Conservation (phyloP, 2,888 invertebrate genomes). For the Disparrhopalites patrizii region DNA sequence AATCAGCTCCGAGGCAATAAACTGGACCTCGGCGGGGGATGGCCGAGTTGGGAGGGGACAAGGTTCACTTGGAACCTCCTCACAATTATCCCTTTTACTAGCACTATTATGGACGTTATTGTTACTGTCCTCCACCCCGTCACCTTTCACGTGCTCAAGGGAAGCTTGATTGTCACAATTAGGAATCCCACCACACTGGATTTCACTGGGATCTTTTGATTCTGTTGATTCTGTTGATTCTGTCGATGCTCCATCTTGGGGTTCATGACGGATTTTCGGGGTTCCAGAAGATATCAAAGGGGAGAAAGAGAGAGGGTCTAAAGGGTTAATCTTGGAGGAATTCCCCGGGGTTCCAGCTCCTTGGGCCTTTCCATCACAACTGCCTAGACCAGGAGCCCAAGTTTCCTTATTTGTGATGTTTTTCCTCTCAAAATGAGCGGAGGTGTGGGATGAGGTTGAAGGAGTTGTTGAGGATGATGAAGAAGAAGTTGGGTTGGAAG, state of each 20-base stretch:
- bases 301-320: background rate
- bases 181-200: no score
- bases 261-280: background rate
- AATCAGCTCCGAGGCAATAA: background rate
- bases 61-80: background rate
- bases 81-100: no score
- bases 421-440: background rate
- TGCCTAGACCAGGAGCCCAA: background rate
- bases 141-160: no score
- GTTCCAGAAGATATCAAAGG: background rate
- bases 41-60: background rate
- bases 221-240: background rate
- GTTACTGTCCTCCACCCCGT: no score
- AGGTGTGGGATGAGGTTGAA: background rate
- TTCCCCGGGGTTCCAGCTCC: slow-evolving; percentile 5
- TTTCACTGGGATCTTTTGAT: no score
- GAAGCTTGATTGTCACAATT: no score
- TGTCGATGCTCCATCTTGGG: slow-evolving; percentile 4
- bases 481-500: background rate
- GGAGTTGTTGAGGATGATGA: background rate
- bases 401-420: background rate
- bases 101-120: no score
- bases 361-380: slow-evolving; percentile 1
- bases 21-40: no score
- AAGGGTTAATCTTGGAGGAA: no score